Percentiles rank a stretch among this genome's conserved stretches.
Conservation (phyloP, 2,888 invertebrate species). For the Dynastes tityus region DNA sequence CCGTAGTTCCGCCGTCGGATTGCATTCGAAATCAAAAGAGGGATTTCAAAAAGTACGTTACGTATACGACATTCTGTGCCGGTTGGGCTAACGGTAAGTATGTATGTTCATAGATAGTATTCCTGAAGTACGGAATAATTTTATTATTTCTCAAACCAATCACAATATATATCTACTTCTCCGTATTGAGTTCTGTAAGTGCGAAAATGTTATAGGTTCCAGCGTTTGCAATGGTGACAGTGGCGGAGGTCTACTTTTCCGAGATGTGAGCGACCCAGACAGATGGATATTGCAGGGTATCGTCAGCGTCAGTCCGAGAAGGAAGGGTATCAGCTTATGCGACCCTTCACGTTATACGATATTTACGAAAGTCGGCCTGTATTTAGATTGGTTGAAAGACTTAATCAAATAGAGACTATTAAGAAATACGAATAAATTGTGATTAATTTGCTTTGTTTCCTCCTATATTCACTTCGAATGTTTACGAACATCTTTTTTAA, state of each 20-base stretch:
- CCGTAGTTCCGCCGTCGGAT: slow-evolving; percentile 72
- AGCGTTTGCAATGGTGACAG: slow-evolving; percentile 79
- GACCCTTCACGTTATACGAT: slow-evolving; percentile 69
- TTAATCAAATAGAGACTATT: slow-evolving; percentile 53
- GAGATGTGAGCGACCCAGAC: slow-evolving; percentile 63
- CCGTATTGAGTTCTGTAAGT: too few relatives aligned
- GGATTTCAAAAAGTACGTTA: slow-evolving; percentile 73
- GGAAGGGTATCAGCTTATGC: slow-evolving; percentile 66
- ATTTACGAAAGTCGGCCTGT: slow-evolving; percentile 70
- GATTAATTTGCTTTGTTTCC: background rate
- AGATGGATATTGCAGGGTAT: slow-evolving; percentile 69
- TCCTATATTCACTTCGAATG: too few relatives aligned
- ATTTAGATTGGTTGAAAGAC: slow-evolving; percentile 64
- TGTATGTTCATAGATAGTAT: background rate
- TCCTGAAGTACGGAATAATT: background rate
- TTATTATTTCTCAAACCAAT: background rate
- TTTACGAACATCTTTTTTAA: too few relatives aligned
- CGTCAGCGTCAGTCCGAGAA: slow-evolving; percentile 70
- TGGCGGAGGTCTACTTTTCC: slow-evolving; percentile 75
- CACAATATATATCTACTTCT: too few relatives aligned
- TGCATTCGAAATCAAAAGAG: slow-evolving; percentile 71
- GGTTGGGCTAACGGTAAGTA: slow-evolving; percentile 73
- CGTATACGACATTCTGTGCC: slow-evolving; percentile 77
- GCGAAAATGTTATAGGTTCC: slow-evolving; percentile 66
- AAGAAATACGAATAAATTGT: slow-evolving; percentile 47